Conservation (phyloP, 2,797 vertebrate genomes). For the Manis javanica region DNA sequence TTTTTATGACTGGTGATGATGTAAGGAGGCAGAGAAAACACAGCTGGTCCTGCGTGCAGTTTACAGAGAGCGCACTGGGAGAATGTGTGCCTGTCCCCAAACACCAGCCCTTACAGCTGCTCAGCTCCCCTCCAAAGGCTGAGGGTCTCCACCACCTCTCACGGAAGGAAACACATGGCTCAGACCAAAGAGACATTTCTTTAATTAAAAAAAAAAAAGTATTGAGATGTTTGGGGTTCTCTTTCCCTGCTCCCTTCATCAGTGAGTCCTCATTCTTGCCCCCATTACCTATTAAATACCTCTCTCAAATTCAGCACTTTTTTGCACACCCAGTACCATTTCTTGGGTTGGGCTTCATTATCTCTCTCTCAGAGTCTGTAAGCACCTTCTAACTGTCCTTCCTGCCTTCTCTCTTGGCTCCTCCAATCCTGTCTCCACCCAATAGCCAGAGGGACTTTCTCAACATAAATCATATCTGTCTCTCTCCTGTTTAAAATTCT, state of each 20-base stretch:
- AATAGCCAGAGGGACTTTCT: neutral
- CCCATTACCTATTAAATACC: neutral
- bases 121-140: neutral
- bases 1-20: constrained; percentile 76
- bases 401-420: neutral
- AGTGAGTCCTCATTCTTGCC: neutral
- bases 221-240: neutral
- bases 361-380: neutral
- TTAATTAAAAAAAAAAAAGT: neutral
- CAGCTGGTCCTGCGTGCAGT: constrained; percentile 70
- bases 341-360: neutral
- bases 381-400: neutral
- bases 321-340: neutral
- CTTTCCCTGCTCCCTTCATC: neutral
- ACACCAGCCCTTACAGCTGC: constrained; percentile 62
- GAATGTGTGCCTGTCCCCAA: constrained; percentile 56
- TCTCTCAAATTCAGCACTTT: neutral
- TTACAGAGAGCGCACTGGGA: constrained; percentile 46
- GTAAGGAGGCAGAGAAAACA: constrained; percentile 80
- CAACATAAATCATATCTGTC: neutral
- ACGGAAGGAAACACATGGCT: constrained; percentile 59
- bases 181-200: constrained; percentile 2
- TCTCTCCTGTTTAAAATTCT: neutral
- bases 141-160: constrained; percentile 24
- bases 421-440: neutral